phyloP scores from a whole-genome alignment of 2,888 invertebrate genomes.

The Meteorus colon region DNA sequence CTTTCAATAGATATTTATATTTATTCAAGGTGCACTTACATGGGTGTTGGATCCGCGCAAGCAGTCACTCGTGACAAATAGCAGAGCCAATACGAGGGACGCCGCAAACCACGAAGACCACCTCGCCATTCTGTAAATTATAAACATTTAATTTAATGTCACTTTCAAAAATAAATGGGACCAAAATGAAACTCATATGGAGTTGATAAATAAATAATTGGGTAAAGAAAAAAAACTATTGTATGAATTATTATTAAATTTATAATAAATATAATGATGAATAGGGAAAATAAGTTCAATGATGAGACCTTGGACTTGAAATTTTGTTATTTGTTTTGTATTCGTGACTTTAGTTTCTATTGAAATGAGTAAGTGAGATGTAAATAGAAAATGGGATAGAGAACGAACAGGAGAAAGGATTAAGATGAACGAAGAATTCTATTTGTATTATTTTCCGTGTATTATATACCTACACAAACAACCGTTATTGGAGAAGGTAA shows the following conservation, averaged over 20 bases:
- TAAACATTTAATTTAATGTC: constrained; percentile 36
- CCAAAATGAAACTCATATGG: constrained; percentile 7
- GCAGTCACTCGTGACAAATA: constrained; percentile 60
- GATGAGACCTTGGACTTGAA: constrained; percentile 41
- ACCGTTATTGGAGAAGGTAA: constrained; percentile 29
- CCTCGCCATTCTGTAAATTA: constrained; percentile 62
- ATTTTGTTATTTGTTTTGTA: background rate
- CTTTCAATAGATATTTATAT: too few species aligned
- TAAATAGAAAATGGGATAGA: background rate
- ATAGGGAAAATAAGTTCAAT: background rate
- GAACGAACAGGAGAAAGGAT: constrained; percentile 19
- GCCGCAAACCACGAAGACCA: constrained; percentile 58
- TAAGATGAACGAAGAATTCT: constrained; percentile 5
- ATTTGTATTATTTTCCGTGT: background rate
- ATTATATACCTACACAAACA: constrained; percentile 2
- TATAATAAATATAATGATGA: background rate
- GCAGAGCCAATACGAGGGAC: constrained; percentile 58
- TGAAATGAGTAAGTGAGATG: background rate
- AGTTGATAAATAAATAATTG: background rate
- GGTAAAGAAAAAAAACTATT: background rate
- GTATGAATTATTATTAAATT: background rate
- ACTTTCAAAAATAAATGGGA: constrained; percentile 35
- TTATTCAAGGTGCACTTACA: constrained; percentile 53
- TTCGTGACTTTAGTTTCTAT: constrained; percentile 16
- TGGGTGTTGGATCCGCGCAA: constrained; percentile 58